Evolutionary conservation across 2,888 invertebrate genomes (phyloP).

Genomic region (Amiota minor): DNA sequence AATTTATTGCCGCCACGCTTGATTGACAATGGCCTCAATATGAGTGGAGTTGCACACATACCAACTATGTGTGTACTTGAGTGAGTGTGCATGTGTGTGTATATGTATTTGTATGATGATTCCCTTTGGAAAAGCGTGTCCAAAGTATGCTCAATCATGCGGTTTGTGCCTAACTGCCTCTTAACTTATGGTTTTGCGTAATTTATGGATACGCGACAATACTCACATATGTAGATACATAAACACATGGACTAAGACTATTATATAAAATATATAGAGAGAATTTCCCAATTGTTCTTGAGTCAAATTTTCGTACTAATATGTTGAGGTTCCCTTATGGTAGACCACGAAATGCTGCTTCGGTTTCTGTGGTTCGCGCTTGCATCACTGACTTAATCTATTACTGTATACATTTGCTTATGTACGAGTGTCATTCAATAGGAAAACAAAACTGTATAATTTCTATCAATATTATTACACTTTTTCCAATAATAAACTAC

Average conservation of each 20-base stretch:
- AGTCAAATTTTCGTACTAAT: constrained; percentile 21
- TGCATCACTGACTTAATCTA: too few relatives aligned
- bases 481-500: too few relatives aligned
- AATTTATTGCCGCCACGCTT: constrained; percentile 22
- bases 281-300: constrained; percentile 3
- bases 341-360: too few relatives aligned
- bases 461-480: too few relatives aligned
- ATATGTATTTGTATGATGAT: not conserved
- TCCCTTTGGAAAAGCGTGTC: not conserved
- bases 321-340: constrained; percentile 18
- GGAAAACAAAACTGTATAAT: too few relatives aligned
- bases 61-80: not conserved
- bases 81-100: not conserved
- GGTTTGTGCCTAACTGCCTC: constrained; percentile 24
- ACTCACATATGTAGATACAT: not conserved
- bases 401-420: too few relatives aligned
- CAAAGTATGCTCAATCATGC: constrained; percentile 14
- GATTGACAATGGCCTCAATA: constrained; percentile 7
- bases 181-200: constrained; percentile 32
- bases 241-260: not conserved
- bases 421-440: too few relatives aligned
- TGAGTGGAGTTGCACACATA: not conserved
- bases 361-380: too few relatives aligned
- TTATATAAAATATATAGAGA: too few relatives aligned
- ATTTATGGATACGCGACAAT: constrained; percentile 27